Conservation (phyloP, 37 sponge, comb jelly and placozoan genomes). For the Chondrilla cf. caribensis region DNA sequence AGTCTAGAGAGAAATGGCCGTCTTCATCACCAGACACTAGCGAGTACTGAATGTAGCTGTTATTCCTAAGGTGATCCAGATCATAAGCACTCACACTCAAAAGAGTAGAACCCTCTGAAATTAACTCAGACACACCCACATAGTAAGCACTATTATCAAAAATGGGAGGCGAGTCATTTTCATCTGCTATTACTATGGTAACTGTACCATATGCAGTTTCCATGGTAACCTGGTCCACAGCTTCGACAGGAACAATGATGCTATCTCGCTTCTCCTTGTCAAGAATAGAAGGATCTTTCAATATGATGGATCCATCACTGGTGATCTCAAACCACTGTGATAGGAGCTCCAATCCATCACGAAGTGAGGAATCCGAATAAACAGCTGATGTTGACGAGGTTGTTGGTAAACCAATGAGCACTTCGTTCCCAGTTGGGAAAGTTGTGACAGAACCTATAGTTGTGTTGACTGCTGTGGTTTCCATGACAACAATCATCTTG, state of each 20-base stretch:
- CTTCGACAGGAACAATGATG: background rate
- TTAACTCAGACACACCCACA: conserved; percentile 40
- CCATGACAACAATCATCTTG: background rate
- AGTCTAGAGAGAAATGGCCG: conserved; percentile 30
- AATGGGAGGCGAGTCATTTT: conserved; percentile 61
- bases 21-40: conserved; percentile 24
- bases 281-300: background rate
- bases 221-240: background rate
- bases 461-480: background rate
- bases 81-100: conserved; percentile 58
- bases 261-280: conserved; percentile 9
- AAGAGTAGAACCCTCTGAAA: conserved; percentile 33
- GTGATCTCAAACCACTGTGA: background rate
- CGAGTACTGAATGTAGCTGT: conserved; percentile 42
- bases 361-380: background rate
- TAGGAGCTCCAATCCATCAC: background rate
- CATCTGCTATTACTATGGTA: conserved; percentile 52
- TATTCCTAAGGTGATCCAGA: conserved; percentile 34
- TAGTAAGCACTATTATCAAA: conserved; percentile 40
- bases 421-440: background rate
- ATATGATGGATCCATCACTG: background rate
- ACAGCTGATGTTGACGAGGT: background rate
- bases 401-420: background rate
- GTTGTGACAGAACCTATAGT: background rate
- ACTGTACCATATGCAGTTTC: conserved; percentile 32